A percentile compares a stretch with the other conserved stretches of the same genome.
phyloP scores from a whole-genome alignment of 2,888 invertebrate species.

The Apotomis betuletana region DNA sequence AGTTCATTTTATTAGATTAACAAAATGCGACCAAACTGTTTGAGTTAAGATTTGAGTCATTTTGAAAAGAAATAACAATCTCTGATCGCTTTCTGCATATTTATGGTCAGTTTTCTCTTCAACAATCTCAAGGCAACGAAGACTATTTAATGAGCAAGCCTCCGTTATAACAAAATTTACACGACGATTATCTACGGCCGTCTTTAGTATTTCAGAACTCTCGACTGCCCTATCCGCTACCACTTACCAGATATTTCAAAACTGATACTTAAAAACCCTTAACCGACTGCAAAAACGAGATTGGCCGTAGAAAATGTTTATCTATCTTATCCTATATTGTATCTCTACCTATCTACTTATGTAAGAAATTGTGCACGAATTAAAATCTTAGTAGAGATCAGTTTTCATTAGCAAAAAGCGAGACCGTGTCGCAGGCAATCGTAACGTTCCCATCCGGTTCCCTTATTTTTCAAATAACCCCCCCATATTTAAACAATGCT shows the following conservation, averaged over 20 bases:
- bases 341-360: slow-evolving; percentile 74
- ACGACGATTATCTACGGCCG: slow-evolving; percentile 52
- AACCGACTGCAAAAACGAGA: slow-evolving; percentile 38
- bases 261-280: slow-evolving; percentile 29
- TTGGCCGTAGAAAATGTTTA: slow-evolving; percentile 55
- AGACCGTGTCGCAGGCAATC: slow-evolving; percentile 5
- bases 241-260: slow-evolving; percentile 16
- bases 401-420: slow-evolving; percentile 32
- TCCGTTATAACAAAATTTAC: slow-evolving; percentile 51
- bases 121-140: slow-evolving; percentile 29
- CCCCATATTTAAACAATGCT: slow-evolving; percentile 61
- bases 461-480: slow-evolving; percentile 42
- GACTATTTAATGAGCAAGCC: slow-evolving; percentile 68
- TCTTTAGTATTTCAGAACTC: slow-evolving; percentile 40
- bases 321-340: slow-evolving; percentile 63
- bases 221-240: slow-evolving; percentile 2
- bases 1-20: too few species aligned
- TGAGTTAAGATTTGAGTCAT: too few species aligned
- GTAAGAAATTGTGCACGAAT: slow-evolving; percentile 77
- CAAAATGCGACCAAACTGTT: too few species aligned
- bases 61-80: too few species aligned
- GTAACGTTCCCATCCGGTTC: background rate
- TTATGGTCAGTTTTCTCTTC: slow-evolving; percentile 9
- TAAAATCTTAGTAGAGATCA: slow-evolving; percentile 50
- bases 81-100: too few species aligned